Evolutionary conservation across 2,888 invertebrate genomes (phyloP), one percentile per base, ranked within the genome.

Genomic region (Drosophila gaucha): DNA sequence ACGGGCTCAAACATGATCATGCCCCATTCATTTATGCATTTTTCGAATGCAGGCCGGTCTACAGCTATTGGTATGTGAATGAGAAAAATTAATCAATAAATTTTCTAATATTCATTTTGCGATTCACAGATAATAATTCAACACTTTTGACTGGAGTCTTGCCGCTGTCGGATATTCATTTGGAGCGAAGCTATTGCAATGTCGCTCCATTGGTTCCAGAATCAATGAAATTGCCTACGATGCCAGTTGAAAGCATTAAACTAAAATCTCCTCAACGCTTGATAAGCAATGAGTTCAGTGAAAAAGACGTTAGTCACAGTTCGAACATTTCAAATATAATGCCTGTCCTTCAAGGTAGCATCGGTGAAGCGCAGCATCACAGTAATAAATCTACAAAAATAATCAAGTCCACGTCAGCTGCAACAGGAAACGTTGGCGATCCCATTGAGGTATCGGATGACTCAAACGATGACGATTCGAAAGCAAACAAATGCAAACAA

Each of bases 161-260:
- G 28, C 38, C 59, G 2, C 31, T 52, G 1, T 1, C 49, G 4
- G 73, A 63, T 6, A n/a, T 55, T 1, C 41, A 63, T n/a, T 24
- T 66, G 4, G 90, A 91, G 30, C 86, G 86, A 8, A 90, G 68
- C 36, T 91, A 90, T 67, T 91, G 91, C 50, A 91, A 91, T 78
- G 91, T 92, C 2, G 91, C 91, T 12, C 90, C 92, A 2, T 58
- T 91, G 12, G 88, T 91, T 2, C 90, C 91, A 1, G 91, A 91
- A 12, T 89, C 89, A 0, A 82, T 90, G 70, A 90, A 90, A 67
- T 56, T 87, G n/a, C 22, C 63, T 20, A 47, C 55, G 22, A 38
- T 70, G 0, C 49, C 65, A 18, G 18, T 36, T 12, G 50, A 62
- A 5, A 38, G 20, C 3, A 39, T 20, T 9, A 59, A 44, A 9